Evolutionary conservation across 2,888 invertebrate species (phyloP).

Genomic region (Erebia aethiops): DNA sequence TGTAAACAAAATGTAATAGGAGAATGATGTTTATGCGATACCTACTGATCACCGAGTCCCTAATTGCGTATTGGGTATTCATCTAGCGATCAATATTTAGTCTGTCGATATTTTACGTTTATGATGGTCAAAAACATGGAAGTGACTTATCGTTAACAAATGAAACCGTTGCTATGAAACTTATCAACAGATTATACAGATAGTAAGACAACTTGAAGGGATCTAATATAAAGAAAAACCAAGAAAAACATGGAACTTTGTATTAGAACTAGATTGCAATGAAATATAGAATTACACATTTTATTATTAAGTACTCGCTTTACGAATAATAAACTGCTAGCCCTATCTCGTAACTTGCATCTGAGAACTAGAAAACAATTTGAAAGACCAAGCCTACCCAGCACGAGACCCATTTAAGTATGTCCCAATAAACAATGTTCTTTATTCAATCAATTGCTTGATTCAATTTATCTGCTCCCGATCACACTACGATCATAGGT

Average conservation of each 20-base stretch:
- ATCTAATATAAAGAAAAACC: too few relatives aligned
- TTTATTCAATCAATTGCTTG: constrained; percentile 49
- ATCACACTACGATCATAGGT: constrained; percentile 66
- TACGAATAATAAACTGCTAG: neutral
- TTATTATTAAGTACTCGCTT: neutral
- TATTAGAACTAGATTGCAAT: neutral
- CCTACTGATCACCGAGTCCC: too few relatives aligned
- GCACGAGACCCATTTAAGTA: constrained; percentile 30
- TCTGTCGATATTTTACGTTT: too few relatives aligned
- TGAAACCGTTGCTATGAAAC: too few relatives aligned
- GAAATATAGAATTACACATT: neutral
- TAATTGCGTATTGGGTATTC: too few relatives aligned
- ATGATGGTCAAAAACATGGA: too few relatives aligned
- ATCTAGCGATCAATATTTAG: too few relatives aligned
- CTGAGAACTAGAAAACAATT: constrained; percentile 21
- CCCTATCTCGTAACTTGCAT: constrained; percentile 24
- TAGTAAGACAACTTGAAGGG: too few relatives aligned
- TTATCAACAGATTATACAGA: too few relatives aligned
- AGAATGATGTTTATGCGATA: too few relatives aligned
- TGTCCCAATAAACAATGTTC: constrained; percentile 44
- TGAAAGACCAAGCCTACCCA: constrained; percentile 26
- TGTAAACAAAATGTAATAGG: too few relatives aligned
- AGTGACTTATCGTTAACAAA: too few relatives aligned
- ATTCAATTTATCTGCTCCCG: constrained; percentile 60
- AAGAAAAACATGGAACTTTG: neutral